Percentiles rank a stretch among this genome's conserved stretches.
phyloP scores from a whole-genome alignment of 1,140 invertebrate species.

The Drosophila asahinai region DNA sequence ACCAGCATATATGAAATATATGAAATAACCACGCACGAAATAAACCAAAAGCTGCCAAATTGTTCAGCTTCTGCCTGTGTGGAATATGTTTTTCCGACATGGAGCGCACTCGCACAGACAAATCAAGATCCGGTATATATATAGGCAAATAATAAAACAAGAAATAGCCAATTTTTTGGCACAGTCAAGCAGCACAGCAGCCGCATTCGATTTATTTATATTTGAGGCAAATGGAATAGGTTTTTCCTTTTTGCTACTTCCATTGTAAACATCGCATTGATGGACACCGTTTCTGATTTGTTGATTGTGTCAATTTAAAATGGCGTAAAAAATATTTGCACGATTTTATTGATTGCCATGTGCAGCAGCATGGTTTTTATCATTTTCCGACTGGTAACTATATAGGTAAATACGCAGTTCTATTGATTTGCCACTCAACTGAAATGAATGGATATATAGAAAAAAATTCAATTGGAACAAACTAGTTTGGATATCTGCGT shows the following conservation, averaged over 20 bases:
- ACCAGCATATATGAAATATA: conserved; percentile 19
- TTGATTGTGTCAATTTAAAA: conserved; percentile 73
- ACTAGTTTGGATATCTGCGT: neutral
- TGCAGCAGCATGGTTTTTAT: conserved; percentile 17
- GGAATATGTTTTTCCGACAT: conserved; percentile 21
- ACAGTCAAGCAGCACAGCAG: conserved; percentile 30
- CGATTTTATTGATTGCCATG: conserved; percentile 63
- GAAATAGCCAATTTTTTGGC: conserved; percentile 42
- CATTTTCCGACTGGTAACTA: neutral
- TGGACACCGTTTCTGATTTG: conserved; percentile 71
- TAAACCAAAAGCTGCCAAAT: conserved; percentile 28
- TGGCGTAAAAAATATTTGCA: conserved; percentile 58
- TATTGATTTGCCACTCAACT: conserved; percentile 18
- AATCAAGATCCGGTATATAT: conserved; percentile 18
- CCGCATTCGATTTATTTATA: conserved; percentile 31
- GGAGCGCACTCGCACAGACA: conserved; percentile 9
- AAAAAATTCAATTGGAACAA: neutral
- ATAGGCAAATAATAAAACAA: conserved; percentile 26
- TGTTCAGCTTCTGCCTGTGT: conserved; percentile 9
- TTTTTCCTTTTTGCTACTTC: conserved; percentile 13
- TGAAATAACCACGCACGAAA: conserved; percentile 29
- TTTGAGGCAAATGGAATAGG: conserved; percentile 21
- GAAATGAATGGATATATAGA: conserved; percentile 4
- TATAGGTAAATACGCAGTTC: neutral
- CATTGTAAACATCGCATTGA: conserved; percentile 59